Percentiles rank a stretch among this genome's conserved stretches.
phyloP scores from a whole-genome alignment of 2,888 invertebrate species.

The Ceriagrion tenellum region DNA sequence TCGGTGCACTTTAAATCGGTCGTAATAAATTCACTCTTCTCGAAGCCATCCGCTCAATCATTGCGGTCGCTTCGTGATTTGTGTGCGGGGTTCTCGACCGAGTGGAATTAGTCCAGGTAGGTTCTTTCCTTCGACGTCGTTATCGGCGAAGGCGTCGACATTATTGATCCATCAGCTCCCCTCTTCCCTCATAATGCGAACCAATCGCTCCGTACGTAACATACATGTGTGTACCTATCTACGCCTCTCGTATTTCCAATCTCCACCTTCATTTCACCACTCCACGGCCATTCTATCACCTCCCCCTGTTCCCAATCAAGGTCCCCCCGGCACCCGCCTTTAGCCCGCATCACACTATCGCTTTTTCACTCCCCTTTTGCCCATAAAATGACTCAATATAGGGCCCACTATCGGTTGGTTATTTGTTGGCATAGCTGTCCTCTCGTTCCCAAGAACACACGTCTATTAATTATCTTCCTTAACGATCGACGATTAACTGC shows the following conservation, averaged over 20 bases:
- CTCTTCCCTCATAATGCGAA: neutral
- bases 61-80: too few species aligned
- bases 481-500: constrained; percentile 58
- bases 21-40: too few species aligned
- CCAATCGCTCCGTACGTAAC: constrained; percentile 20
- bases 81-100: too few species aligned
- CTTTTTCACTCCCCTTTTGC: neutral
- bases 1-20: too few species aligned
- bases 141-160: constrained; percentile 27
- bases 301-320: neutral
- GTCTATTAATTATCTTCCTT: constrained; percentile 61
- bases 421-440: constrained; percentile 64
- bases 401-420: constrained; percentile 46
- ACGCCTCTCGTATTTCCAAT: neutral
- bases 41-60: too few species aligned
- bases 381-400: constrained; percentile 60
- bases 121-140: neutral
- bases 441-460: constrained; percentile 49
- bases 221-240: neutral
- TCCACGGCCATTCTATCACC: neutral
- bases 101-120: neutral
- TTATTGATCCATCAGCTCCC: constrained; percentile 38
- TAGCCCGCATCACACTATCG: neutral
- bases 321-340: neutral
- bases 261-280: neutral